Evolutionary conservation across 1,140 invertebrate genomes (phyloP).

Genomic region (Heliconius hermathena): DNA sequence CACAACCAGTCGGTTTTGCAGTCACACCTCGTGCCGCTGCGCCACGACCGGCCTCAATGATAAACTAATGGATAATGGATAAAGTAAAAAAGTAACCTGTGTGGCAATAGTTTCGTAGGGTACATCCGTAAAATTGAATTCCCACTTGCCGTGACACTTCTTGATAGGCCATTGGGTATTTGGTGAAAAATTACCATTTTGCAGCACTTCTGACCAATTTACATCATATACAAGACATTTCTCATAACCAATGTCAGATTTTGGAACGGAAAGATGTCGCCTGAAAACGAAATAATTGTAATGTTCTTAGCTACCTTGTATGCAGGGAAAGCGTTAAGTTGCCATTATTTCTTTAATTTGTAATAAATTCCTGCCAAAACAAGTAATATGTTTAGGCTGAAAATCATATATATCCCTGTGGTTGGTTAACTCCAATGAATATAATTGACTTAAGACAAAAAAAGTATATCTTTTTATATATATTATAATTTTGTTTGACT

Average conservation of each 20-base stretch:
- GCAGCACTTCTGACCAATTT: constrained; percentile 85
- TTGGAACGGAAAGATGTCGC: constrained; percentile 63
- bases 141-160: constrained; percentile 87
- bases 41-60: too few species aligned
- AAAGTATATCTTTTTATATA: too few species aligned
- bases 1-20: too few species aligned
- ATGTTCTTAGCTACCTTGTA: too few species aligned
- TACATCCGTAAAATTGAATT: constrained; percentile 89
- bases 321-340: too few species aligned
- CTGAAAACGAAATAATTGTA: constrained; percentile 44
- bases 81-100: constrained; percentile 81
- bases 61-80: too few species aligned
- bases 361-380: too few species aligned
- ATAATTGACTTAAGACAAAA: background rate
- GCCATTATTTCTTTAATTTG: too few species aligned
- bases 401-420: too few species aligned
- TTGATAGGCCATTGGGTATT: constrained; percentile 85
- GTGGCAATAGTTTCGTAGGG: constrained; percentile 90
- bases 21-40: too few species aligned
- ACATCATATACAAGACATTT: constrained; percentile 89
- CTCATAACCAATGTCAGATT: constrained; percentile 49
- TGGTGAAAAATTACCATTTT: constrained; percentile 75
- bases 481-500: too few species aligned
- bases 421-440: background rate
- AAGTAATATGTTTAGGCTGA: too few species aligned